These are phyloP conservation scores for Erythrocercus mccallii DNA, from an alignment of 2,113 vertebrate genomes.

Conservation along the genomic window DNA sequence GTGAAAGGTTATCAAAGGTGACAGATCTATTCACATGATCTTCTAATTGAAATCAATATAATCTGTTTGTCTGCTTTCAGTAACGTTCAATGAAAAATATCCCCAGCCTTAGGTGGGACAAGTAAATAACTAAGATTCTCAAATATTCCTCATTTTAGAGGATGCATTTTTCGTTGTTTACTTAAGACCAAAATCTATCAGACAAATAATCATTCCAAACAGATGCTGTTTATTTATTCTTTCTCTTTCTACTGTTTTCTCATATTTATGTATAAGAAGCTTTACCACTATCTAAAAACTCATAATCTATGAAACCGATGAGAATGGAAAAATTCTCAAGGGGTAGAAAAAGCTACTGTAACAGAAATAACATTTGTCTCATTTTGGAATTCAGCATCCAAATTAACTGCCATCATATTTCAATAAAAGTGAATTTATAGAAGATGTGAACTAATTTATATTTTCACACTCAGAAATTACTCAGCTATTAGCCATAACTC, in stretches of 20 bases:
- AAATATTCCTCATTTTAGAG: neutral
- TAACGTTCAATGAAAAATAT: neutral
- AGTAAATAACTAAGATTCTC: neutral
- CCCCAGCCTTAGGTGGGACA: neutral
- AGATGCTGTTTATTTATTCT: neutral
- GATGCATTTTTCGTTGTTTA: slow-evolving; percentile 28
- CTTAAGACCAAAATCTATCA: slow-evolving; percentile 32
- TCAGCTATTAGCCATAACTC: neutral
- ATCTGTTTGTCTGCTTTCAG: neutral
- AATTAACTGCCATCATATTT: neutral
- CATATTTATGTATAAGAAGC: neutral
- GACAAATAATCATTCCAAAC: slow-evolving; percentile 30
- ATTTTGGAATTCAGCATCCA: neutral
- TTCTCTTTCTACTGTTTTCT: neutral
- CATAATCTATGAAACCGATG: neutral
- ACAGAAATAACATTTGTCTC: neutral
- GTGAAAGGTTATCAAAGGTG: neutral
- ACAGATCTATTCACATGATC: neutral
- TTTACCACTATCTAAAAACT: neutral
- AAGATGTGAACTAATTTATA: neutral
- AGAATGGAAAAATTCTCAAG: neutral
- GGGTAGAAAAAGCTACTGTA: neutral
- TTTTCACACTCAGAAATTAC: neutral
- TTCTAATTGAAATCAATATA: slow-evolving; percentile 43
- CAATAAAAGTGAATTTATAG: neutral